Base-by-base conservation (phyloP, 2,113 vertebrate species). In the Xyliphius kryptos region DNA sequence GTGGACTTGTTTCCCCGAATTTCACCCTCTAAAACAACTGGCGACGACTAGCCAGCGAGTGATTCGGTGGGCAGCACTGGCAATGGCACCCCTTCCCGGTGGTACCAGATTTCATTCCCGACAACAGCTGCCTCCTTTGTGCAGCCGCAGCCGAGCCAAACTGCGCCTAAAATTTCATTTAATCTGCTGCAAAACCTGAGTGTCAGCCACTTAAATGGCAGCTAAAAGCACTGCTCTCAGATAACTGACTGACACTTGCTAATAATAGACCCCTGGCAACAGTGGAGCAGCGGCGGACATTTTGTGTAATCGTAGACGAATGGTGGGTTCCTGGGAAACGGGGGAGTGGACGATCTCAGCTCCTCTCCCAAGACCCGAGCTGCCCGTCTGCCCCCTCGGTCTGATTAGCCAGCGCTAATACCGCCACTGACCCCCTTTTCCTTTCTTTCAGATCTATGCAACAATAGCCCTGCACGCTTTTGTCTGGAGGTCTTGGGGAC, bases 91-190 rank as follows among this genome's bases (percentile, higher is more conserved):
- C 20, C 53, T 56, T 75, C 54, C 79, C 56, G 1, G 67, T 43
- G 12, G 71, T 40, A 69, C 82, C 80, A 81, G 82, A 79, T 87
- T 83, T 80, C 74, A 83, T 82, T 84, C 84, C 83, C 77, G 71
- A 80, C 56, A 2, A 76, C 88, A 89, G 87, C 84, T 87, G 86
- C 70, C 87, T 70, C 83, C 80, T 86, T 89, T 87, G 83, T 89
- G 82, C 81, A 75, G 76, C 73, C 73, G 76, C 79, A 77, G 68
- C 48, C 82, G 82, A 87, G 83, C 81, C 87, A 87, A 89, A 84
- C 78, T 78, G 69, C 71, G 78, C 76, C 86, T 87, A 88, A 89
- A 91, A 89, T 87, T 86, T 89, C 85, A 91, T 87, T 89, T 85
- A 87, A 88, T 84, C 85, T 85, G 78, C 79, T 76, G 77, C 72